Evolutionary conservation across 2,888 invertebrate genomes (phyloP).

Genomic region (Scaptomyza reducta): DNA sequence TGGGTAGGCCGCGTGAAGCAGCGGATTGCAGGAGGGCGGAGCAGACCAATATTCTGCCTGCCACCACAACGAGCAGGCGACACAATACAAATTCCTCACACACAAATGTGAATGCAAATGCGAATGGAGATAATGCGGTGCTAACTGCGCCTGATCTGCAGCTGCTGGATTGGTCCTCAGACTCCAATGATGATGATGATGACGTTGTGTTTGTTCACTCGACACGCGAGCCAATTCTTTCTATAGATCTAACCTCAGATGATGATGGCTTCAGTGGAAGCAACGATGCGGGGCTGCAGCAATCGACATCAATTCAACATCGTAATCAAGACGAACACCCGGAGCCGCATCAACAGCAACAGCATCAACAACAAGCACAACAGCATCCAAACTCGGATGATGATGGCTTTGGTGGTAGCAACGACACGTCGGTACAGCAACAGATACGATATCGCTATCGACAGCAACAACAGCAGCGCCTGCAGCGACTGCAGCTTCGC

Average conservation of each 20-base stretch:
- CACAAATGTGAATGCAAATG: background rate
- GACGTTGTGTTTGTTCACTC: constrained; percentile 85
- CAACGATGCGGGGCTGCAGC: constrained; percentile 27
- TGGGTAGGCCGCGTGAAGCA: constrained; percentile 61
- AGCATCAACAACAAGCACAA: constrained; percentile 6
- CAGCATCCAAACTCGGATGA: constrained; percentile 3
- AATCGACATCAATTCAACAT: constrained; percentile 9
- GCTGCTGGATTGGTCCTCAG: constrained; percentile 89
- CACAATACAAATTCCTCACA: constrained; percentile 22
- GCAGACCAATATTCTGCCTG: constrained; percentile 37
- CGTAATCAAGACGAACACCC: constrained; percentile 10
- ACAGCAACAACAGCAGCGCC: constrained; percentile 8
- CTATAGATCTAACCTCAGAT: constrained; percentile 86
- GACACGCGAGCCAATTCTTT: constrained; percentile 85
- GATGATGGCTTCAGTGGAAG: constrained; percentile 83
- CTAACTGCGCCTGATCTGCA: constrained; percentile 88
- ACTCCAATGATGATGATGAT: constrained; percentile 87
- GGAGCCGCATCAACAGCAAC: constrained; percentile 12
- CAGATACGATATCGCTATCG: background rate
- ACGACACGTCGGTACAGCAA: background rate
- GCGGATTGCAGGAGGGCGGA: constrained; percentile 13
- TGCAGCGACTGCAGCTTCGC: constrained; percentile 11
- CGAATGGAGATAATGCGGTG: constrained; percentile 61
- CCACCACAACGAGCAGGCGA: constrained; percentile 54
- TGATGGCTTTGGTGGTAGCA: background rate